Evolutionary conservation across 2,113 vertebrate genomes (phyloP).

Genomic region (Pao palembangensis): DNA sequence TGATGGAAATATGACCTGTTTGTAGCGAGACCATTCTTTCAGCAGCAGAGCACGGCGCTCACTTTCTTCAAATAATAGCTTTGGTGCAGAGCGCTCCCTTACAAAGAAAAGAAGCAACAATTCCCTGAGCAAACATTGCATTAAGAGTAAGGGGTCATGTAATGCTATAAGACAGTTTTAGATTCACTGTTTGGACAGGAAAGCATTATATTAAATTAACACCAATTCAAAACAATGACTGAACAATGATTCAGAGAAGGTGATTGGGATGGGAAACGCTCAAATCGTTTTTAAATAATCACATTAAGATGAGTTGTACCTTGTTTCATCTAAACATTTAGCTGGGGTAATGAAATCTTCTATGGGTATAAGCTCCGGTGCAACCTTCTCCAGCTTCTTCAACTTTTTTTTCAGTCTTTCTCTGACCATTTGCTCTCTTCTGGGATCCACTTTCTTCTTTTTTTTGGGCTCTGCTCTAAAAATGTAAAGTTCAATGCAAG

Average conservation of each 20-base stretch:
- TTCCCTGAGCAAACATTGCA: neutral
- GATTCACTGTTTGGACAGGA: neutral
- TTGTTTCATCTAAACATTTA: slow-evolving; percentile 78
- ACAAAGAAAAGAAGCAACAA: slow-evolving; percentile 10
- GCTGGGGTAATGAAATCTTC: slow-evolving; percentile 83
- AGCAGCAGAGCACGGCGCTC: slow-evolving; percentile 84
- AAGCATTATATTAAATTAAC: neutral
- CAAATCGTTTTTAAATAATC: neutral
- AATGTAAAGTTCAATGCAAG: slow-evolving; percentile 1
- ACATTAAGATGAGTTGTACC: slow-evolving; percentile 65
- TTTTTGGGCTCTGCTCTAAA: slow-evolving; percentile 87
- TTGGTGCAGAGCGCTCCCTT: slow-evolving; percentile 74
- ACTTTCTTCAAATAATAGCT: slow-evolving; percentile 77
- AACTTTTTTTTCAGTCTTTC: slow-evolving; percentile 90
- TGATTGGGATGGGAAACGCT: neutral
- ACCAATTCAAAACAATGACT: slow-evolving; percentile 1
- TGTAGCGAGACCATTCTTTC: slow-evolving; percentile 85
- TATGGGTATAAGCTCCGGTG: slow-evolving; percentile 89
- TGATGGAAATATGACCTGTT: slow-evolving; percentile 60
- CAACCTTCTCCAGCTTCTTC: slow-evolving; percentile 83
- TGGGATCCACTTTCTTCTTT: slow-evolving; percentile 90
- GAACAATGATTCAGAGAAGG: neutral
- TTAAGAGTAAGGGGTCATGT: neutral
- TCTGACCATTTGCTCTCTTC: slow-evolving; percentile 76
- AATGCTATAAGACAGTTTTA: neutral